Evolutionary conservation across 2,113 vertebrate species (phyloP).

Genomic region (Prunella himalayana): DNA sequence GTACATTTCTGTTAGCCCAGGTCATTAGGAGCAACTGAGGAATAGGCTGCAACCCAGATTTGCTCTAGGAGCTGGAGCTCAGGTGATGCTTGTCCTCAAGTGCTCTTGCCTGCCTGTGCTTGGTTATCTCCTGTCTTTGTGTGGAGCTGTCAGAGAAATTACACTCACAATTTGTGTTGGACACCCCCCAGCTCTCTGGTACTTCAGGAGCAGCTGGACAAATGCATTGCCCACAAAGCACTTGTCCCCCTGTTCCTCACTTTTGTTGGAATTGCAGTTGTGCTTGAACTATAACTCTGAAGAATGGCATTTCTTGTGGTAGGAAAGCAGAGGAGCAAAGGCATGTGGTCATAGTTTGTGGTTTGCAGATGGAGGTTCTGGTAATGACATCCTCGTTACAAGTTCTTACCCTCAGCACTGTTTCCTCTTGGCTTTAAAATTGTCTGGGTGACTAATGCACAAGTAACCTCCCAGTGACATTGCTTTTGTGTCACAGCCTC

Average conservation of each 20-base stretch:
- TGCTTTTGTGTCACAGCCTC: neutral
- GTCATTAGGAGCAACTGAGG: neutral
- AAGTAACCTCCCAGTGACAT: neutral
- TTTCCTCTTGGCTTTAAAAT: constrained; percentile 7
- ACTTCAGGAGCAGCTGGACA: neutral
- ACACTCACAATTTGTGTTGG: rapidly evolving
- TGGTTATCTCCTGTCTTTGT: neutral
- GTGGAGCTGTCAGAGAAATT: neutral
- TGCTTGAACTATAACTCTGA: neutral
- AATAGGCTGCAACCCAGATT: neutral
- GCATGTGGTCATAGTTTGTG: neutral
- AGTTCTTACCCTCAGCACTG: neutral
- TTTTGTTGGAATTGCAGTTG: neutral
- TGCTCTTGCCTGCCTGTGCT: neutral
- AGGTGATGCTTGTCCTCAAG: neutral
- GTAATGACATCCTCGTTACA: neutral
- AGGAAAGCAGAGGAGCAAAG: neutral
- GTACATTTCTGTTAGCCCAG: neutral
- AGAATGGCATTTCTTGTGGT: neutral
- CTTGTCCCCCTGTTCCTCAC: neutral
- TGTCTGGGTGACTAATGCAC: neutral
- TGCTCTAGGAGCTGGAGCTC: neutral
- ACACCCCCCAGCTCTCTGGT: neutral
- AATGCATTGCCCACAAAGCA: rapidly evolving
- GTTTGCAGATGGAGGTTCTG: neutral